These are phyloP conservation scores for Athene noctua DNA, from an alignment of 2,113 vertebrate species.

Conservation along the genomic window DNA sequence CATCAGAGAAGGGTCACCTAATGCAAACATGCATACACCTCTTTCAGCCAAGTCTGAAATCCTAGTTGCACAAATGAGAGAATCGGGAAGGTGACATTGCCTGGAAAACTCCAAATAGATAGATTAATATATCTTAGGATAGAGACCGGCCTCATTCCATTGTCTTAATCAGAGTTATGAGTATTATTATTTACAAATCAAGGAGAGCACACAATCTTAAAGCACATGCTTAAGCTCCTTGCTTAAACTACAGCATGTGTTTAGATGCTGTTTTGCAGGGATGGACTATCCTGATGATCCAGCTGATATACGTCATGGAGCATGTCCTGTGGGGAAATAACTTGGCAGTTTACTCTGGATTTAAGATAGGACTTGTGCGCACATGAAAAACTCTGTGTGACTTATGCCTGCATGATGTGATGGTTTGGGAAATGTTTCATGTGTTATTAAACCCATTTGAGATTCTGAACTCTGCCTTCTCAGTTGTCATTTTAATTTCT, in stretches of 20 bases:
- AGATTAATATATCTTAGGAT: not conserved
- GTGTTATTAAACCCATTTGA: not conserved
- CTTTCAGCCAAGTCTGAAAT: not conserved
- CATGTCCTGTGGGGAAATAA: not conserved
- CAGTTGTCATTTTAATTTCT: not conserved
- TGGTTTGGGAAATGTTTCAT: not conserved
- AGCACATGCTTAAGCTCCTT: not conserved
- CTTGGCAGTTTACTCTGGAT: conserved; percentile 15
- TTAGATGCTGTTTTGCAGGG: not conserved
- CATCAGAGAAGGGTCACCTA: not conserved
- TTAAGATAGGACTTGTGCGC: not conserved
- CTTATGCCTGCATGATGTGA: not conserved
- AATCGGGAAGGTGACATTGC: not conserved
- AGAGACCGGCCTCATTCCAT: accelerated
- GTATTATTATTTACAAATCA: not conserved
- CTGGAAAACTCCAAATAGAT: not conserved
- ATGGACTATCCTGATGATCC: not conserved
- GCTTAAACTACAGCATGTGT: not conserved
- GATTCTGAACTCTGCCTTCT: not conserved
- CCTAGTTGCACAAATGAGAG: not conserved
- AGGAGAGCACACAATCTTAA: not conserved
- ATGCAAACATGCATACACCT: not conserved
- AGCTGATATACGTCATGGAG: not conserved
- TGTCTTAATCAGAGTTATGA: not conserved
- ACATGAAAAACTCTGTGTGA: not conserved